Percentiles rank a stretch among this genome's conserved stretches.
Conservation (phyloP, 35 echinoderm and acorn worm species). For the Heliocidaris erythrogramma region DNA sequence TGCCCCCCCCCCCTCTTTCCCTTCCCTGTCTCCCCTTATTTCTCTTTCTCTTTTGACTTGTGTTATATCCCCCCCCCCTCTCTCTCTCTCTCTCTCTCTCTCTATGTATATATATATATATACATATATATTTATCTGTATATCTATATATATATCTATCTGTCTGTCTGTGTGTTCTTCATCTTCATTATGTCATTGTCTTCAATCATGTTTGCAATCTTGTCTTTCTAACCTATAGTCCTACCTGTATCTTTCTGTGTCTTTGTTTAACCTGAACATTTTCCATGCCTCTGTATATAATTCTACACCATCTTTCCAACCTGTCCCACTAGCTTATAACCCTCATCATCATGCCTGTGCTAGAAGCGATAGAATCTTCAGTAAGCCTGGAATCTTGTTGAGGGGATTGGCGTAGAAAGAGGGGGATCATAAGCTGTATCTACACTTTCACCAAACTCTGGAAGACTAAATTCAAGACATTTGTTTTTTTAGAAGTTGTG, state of each 20-base stretch:
- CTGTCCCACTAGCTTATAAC: not conserved
- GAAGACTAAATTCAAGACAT: not conserved
- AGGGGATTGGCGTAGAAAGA: not conserved
- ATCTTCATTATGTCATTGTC: not conserved
- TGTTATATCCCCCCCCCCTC: not conserved
- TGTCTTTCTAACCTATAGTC: too few species aligned
- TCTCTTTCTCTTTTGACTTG: not conserved
- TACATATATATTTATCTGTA: too few species aligned
- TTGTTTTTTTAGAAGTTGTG: not conserved
- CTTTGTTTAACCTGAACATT: not conserved
- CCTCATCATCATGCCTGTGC: not conserved
- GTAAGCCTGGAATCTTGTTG: not conserved
- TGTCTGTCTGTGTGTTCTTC: too few species aligned
- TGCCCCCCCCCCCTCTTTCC: not conserved
- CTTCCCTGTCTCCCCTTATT: not conserved
- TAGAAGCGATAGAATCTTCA: not conserved
- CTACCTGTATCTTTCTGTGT: too few species aligned
- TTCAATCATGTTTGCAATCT: too few species aligned
- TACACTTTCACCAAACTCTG: not conserved
- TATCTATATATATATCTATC: too few species aligned
- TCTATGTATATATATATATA: not conserved
- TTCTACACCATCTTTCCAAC: not conserved
- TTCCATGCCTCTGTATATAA: not conserved
- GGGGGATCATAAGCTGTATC: not conserved
- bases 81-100: not conserved